Conservation (phyloP, 2,797 vertebrate genomes). For the Clarias pachynema region DNA sequence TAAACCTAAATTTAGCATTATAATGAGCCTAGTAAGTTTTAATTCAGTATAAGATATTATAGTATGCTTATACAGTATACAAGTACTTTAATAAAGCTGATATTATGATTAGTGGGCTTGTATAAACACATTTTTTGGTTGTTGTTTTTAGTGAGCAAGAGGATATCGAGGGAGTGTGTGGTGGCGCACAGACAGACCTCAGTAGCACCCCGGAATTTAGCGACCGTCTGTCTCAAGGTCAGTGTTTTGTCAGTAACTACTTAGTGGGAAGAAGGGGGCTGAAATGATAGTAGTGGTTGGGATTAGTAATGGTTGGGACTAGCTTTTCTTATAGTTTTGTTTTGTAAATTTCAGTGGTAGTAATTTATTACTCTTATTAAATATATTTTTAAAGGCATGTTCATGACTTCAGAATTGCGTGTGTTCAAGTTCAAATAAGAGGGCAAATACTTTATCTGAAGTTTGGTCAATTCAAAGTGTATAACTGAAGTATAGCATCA, state of each 20-base stretch:
- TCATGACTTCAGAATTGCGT: background rate
- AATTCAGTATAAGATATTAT: background rate
- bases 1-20: background rate
- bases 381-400: background rate
- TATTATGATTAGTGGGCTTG: background rate
- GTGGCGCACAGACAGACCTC: slow-evolving; percentile 78
- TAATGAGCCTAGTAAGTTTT: background rate
- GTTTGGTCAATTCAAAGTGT: background rate
- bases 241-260: slow-evolving; percentile 30
- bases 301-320: background rate
- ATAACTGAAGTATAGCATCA: background rate
- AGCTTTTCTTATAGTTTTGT: background rate
- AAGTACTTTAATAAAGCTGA: background rate
- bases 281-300: background rate
- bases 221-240: slow-evolving; percentile 88
- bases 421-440: background rate
- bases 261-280: background rate
- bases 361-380: background rate
- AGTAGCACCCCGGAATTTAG: slow-evolving; percentile 83
- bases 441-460: background rate
- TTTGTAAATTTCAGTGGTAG: background rate
- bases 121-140: slow-evolving; percentile 6
- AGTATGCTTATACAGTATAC: background rate
- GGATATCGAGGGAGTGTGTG: slow-evolving; percentile 75
- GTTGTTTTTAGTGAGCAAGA: slow-evolving; percentile 74